These are phyloP conservation scores for Drosophila helvetica DNA, from an alignment of 2,888 invertebrate genomes.

Conservation along the genomic window DNA sequence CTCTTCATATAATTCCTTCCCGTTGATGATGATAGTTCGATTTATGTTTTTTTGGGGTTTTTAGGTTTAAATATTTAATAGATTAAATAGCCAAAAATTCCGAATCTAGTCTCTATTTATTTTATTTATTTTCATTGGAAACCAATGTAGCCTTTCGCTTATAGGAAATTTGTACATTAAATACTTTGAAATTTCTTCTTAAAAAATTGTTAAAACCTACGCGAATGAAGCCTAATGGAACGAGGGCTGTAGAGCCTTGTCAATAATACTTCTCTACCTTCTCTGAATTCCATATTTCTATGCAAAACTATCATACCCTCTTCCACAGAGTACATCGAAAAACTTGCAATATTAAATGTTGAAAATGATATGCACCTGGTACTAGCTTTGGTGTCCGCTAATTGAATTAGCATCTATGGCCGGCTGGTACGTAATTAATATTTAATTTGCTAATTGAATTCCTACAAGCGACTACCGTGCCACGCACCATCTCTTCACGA, in stretches of 20 bases:
- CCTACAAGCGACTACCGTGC: conserved; percentile 66
- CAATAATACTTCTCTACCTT: too few relatives aligned
- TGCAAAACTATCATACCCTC: not conserved
- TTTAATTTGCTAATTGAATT: conserved; percentile 68
- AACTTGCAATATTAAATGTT: not conserved
- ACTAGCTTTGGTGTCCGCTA: conserved; percentile 40
- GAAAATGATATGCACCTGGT: conserved; percentile 7
- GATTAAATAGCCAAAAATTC: too few relatives aligned
- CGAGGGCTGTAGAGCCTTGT: fast-evolving
- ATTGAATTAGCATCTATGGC: conserved; percentile 67
- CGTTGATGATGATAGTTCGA: too few relatives aligned
- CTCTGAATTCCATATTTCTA: not conserved
- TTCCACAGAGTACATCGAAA: not conserved
- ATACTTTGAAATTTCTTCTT: not conserved
- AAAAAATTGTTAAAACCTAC: not conserved
- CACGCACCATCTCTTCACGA: conserved; percentile 37
- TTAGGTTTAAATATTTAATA: too few relatives aligned
- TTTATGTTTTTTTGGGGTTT: too few relatives aligned
- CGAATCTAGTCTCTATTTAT: too few relatives aligned
- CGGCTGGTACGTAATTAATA: conserved; percentile 67
- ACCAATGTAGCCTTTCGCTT: too few relatives aligned
- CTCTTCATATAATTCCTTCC: too few relatives aligned
- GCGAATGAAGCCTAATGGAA: not conserved
- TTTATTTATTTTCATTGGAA: too few relatives aligned
- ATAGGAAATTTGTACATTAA: not conserved